Base-by-base conservation (phyloP, 2,797 vertebrate species). In the Crotalus adamanteus region DNA sequence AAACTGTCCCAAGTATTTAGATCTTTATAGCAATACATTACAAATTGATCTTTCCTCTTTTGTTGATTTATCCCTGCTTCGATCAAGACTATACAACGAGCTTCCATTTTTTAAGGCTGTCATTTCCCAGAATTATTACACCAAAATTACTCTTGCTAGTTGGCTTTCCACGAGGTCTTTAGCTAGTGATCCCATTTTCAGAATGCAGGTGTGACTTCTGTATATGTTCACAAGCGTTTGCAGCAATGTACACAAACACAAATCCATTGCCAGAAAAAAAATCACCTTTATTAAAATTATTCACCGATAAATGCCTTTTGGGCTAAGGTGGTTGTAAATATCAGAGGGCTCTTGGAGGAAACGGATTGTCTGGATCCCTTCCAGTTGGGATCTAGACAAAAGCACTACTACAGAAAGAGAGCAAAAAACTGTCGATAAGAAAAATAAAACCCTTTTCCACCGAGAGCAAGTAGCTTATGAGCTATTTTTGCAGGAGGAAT, bases 11-110 rank as follows among this genome's bases (percentile, higher is more conserved):
- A 47, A 47, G 47, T 83, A 22, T 63, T 93, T 93, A 87, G 59
- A 78, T 92, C 92, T 96, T 60, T 91, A 86, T 92, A 95, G 93
- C 11, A 20, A 87, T 92, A 59, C 11, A 93, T 61, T 61, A 42
- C 69, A 91, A 88, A 88, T 91, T 86, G 90, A 55, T 59, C 53
- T 53, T 61, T 89, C 14, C 59, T 22, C 2, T 92, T 88, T 89
- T 90, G 89, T 93, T 94, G 31, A 65, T 91, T 14, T 92, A 57
- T 55, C 20, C 65, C 26, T 93, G 85, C 55, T 37, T 25, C 69
- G 86, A 28, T 18, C 16, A 26, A 88, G 18, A 78, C 59, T 90
- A 16, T 31, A 28, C 53, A 86, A 53, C 3, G 22, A 88, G 12
- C 6, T 60, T 93, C 56, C 22, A 51, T 26, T 92, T 91, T 85